A percentile compares a stretch with the other conserved stretches of the same genome.
phyloP scores from a whole-genome alignment of 1,140 invertebrate species.

The Bombus turneri region DNA sequence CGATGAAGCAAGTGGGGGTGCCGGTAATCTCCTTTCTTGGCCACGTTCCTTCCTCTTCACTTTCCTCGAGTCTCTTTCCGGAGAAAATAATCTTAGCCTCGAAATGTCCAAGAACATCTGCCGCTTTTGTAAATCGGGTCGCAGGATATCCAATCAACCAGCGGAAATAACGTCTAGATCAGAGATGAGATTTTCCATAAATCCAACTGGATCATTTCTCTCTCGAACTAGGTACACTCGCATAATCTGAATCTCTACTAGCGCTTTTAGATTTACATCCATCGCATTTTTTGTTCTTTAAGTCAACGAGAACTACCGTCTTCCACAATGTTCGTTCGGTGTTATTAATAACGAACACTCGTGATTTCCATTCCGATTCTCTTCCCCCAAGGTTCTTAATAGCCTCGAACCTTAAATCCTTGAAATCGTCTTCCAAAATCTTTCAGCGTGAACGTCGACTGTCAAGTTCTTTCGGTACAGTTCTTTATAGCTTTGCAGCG shows the following conservation, averaged over 20 bases:
- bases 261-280: slow-evolving; percentile 7
- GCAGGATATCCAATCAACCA: slow-evolving; percentile 67
- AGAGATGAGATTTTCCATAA: slow-evolving; percentile 69
- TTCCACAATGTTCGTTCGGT: slow-evolving; percentile 45
- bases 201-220: slow-evolving; percentile 46
- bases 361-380: slow-evolving; percentile 34
- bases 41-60: no score
- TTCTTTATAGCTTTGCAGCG: no score
- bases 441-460: background rate
- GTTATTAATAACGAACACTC: slow-evolving; percentile 51
- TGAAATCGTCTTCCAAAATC: slow-evolving; percentile 14
- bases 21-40: slow-evolving; percentile 6
- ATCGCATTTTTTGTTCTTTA: slow-evolving; percentile 33
- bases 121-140: slow-evolving; percentile 27
- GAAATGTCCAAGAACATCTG: slow-evolving; percentile 34
- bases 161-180: slow-evolving; percentile 70
- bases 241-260: slow-evolving; percentile 47
- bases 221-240: slow-evolving; percentile 3
- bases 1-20: no score
- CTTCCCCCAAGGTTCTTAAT: background rate
- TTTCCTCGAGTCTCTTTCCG: background rate
- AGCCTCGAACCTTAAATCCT: slow-evolving; percentile 36
- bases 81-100: slow-evolving; percentile 15
- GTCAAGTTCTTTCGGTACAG: background rate
- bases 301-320: slow-evolving; percentile 4